Conservation (phyloP, 2,797 vertebrate genomes). For the Cheirogaleus major region DNA sequence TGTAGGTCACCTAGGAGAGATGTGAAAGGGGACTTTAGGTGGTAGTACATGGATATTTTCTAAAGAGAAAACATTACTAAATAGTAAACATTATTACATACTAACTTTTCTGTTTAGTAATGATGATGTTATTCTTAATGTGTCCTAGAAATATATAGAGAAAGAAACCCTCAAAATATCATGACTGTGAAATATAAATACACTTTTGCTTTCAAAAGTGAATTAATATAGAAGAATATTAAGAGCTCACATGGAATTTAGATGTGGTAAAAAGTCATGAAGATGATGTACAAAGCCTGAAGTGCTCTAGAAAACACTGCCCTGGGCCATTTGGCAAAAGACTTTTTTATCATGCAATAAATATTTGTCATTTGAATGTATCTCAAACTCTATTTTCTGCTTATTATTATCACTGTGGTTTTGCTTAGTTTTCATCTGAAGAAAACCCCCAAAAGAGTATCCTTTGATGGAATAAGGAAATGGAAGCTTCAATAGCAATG, state of each 20-base stretch:
- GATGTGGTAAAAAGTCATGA: background rate
- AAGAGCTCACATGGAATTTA: background rate
- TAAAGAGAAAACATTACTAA: background rate
- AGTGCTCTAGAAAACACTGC: background rate
- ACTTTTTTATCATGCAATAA: background rate
- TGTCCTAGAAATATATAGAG: background rate
- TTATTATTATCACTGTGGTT: background rate
- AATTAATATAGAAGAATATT: slow-evolving; percentile 10
- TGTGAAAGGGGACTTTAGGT: background rate
- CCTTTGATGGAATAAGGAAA: background rate
- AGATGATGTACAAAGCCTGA: background rate
- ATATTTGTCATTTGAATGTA: background rate
- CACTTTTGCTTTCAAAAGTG: background rate
- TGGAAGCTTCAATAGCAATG: background rate
- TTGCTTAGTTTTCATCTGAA: background rate
- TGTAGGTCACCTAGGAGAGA: background rate
- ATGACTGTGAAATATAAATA: background rate
- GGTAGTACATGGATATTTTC: background rate
- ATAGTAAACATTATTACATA: background rate
- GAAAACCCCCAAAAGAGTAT: background rate
- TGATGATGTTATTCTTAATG: background rate
- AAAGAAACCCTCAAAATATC: slow-evolving; percentile 14
- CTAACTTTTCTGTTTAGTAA: background rate
- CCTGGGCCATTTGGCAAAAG: background rate
- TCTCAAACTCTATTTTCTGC: background rate